phyloP scores from a whole-genome alignment of 2,888 invertebrate species.

The Stratiomys singularior region DNA sequence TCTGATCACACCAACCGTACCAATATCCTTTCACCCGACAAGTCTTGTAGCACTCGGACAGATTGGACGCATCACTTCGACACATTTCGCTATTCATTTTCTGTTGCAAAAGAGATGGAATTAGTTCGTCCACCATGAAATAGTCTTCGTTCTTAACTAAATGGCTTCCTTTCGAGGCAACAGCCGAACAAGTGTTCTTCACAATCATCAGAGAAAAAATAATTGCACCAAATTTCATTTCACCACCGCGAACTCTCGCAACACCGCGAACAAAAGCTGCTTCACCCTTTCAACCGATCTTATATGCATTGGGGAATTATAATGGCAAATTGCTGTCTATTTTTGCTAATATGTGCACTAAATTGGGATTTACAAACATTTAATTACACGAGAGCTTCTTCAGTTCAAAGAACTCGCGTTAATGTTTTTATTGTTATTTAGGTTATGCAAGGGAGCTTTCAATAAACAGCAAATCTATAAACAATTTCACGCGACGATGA shows the following conservation, averaged over 20 bases:
- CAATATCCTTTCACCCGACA: slow-evolving; percentile 11
- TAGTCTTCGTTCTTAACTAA: neutral
- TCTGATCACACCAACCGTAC: slow-evolving; percentile 9
- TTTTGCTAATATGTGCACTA: neutral
- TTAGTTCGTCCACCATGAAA: slow-evolving; percentile 10
- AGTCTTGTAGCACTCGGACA: neutral
- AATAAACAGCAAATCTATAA: neutral
- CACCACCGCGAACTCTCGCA: neutral
- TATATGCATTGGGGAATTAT: neutral
- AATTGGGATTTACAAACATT: neutral
- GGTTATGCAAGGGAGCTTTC: neutral
- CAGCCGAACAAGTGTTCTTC: neutral
- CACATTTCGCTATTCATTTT: neutral
- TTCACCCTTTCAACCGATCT: neutral
- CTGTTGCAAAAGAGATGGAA: neutral
- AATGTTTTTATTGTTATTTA: neutral
- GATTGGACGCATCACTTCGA: neutral
- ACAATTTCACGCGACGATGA: neutral
- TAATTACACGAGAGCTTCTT: neutral
- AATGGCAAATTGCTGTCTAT: neutral
- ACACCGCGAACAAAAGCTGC: neutral
- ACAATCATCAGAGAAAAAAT: neutral
- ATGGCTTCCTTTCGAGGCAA: neutral
- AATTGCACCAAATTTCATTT: neutral
- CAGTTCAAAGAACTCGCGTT: neutral